A percentile compares a stretch with the other conserved stretches of the same genome.
Conservation (phyloP, 2,113 vertebrate species). For the Rhagologus leucostigma region DNA sequence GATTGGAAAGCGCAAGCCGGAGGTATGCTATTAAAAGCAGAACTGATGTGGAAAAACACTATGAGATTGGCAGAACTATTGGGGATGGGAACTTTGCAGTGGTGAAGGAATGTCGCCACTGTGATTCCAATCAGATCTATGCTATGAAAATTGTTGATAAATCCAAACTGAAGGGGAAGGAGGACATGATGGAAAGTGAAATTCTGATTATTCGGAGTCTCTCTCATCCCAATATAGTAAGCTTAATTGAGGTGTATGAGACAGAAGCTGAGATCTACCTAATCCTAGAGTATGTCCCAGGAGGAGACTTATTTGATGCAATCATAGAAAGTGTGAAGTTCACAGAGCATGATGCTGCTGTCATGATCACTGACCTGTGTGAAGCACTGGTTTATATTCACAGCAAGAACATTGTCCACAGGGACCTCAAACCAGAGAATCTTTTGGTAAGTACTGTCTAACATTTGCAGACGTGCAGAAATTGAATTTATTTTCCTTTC, state of each 20-base stretch:
- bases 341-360: constrained; percentile 81
- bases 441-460: constrained; percentile 81
- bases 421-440: constrained; percentile 97
- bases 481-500: neutral
- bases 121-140: constrained; percentile 70
- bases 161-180: constrained; percentile 88
- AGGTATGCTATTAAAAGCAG: constrained; percentile 46
- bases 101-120: constrained; percentile 84
- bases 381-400: constrained; percentile 91
- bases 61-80: constrained; percentile 84
- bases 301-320: constrained; percentile 94
- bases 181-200: constrained; percentile 95
- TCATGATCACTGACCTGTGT: constrained; percentile 88
- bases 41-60: constrained; percentile 79
- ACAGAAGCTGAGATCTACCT: constrained; percentile 85
- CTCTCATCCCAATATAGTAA: constrained; percentile 88
- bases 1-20: neutral
- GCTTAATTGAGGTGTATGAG: constrained; percentile 87
- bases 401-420: constrained; percentile 87
- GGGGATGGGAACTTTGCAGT: constrained; percentile 96
- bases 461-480: neutral
- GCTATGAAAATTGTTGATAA: constrained; percentile 94
- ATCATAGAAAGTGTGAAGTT: constrained; percentile 89
- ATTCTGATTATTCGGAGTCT: constrained; percentile 87
- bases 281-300: constrained; percentile 89